These are phyloP conservation scores for Chaetura pelagica DNA, from an alignment of 2,113 vertebrate genomes.

Conservation along the genomic window DNA sequence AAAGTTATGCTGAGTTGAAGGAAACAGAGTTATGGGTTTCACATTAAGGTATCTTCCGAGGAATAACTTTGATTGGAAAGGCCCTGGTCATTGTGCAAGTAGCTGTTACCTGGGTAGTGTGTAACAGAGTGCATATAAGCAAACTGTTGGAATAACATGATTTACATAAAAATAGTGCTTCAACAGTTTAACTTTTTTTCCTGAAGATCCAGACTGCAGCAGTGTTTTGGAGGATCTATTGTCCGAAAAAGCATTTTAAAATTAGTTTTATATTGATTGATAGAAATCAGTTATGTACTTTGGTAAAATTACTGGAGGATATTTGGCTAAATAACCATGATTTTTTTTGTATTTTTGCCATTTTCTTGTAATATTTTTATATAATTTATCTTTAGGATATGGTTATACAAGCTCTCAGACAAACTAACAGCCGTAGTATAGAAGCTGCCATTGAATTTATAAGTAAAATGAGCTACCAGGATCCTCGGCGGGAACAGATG, in stretches of 20 bases:
- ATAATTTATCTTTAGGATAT: slow-evolving; percentile 81
- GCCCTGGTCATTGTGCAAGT: neutral
- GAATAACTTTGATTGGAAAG: neutral
- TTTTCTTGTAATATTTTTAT: neutral
- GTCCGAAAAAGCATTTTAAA: neutral
- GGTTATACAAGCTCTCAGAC: slow-evolving; percentile 85
- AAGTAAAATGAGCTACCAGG: slow-evolving; percentile 94
- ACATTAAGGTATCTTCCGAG: neutral
- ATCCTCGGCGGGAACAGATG: slow-evolving; percentile 89
- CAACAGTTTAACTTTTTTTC: neutral
- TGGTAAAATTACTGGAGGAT: neutral
- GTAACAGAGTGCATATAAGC: rapidly evolving
- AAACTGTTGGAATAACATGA: neutral
- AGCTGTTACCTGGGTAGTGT: neutral
- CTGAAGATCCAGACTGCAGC: neutral
- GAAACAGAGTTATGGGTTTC: neutral
- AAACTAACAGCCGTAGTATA: slow-evolving; percentile 88
- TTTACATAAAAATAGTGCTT: neutral
- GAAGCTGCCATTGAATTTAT: slow-evolving; percentile 90
- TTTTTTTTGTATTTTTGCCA: neutral
- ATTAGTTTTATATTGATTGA: neutral
- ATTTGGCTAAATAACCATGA: neutral
- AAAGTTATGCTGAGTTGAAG: neutral
- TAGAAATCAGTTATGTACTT: neutral
- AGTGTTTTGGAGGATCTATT: neutral